A percentile compares a stretch with the other conserved stretches of the same genome.
These are phyloP conservation scores for Salvator merianae DNA, from an alignment of 2,113 vertebrate genomes.

Conservation along the genomic window DNA sequence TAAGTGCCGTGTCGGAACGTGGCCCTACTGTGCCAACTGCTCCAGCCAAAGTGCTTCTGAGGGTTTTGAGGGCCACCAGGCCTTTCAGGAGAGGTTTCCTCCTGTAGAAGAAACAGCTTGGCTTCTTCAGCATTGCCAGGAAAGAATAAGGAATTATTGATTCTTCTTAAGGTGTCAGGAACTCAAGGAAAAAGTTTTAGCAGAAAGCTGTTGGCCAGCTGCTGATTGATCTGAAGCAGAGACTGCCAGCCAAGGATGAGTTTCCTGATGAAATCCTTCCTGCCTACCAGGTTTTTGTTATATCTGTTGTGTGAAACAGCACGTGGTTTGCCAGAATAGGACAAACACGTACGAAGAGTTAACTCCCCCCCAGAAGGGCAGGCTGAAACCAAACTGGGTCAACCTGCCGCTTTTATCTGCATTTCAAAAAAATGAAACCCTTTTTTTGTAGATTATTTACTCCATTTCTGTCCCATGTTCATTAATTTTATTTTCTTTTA, in stretches of 20 bases:
- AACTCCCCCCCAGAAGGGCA: neutral
- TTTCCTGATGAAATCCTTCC: neutral
- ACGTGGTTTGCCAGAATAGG: neutral
- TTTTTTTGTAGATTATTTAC: neutral
- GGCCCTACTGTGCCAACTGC: neutral
- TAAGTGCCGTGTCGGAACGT: no score
- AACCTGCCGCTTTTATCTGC: neutral
- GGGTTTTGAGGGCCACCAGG: neutral
- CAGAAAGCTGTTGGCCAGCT: neutral
- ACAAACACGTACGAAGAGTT: neutral
- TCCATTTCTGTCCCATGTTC: neutral
- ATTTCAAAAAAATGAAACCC: no score
- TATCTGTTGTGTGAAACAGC: neutral
- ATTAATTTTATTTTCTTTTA: no score
- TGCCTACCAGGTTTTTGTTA: neutral
- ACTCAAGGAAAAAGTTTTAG: neutral
- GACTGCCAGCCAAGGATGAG: no score
- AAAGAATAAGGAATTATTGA: neutral
- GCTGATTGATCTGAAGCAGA: no score
- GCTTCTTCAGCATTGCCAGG: neutral
- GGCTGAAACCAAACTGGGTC: neutral
- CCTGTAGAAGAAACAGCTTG: no score
- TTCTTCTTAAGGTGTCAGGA: no score
- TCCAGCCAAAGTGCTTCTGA: neutral
- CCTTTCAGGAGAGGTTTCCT: neutral